Evolutionary conservation across 2,113 vertebrate genomes (phyloP).

Genomic region (Scomber scombrus): DNA sequence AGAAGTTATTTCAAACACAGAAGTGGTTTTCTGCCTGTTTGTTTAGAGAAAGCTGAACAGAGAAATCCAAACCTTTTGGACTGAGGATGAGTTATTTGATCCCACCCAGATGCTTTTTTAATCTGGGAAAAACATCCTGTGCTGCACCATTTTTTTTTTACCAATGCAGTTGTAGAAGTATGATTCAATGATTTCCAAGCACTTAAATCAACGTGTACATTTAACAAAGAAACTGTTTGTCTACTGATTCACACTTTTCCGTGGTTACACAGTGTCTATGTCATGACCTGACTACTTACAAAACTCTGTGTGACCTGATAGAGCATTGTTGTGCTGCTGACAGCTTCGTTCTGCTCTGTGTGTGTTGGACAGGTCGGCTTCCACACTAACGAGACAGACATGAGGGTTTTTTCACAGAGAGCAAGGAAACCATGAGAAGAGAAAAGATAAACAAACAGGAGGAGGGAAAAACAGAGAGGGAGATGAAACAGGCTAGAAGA

Average conservation of each 20-base stretch:
- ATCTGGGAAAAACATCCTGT: constrained; percentile 3
- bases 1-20: too few relatives aligned
- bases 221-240: background rate
- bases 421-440: constrained; percentile 35
- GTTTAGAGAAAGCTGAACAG: background rate
- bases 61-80: constrained; percentile 19
- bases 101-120: constrained; percentile 30
- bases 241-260: background rate
- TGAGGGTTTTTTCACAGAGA: constrained; percentile 33
- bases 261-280: background rate
- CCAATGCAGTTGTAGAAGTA: background rate
- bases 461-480: background rate
- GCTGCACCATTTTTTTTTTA: background rate
- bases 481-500: background rate
- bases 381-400: constrained; percentile 58
- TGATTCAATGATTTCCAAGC: background rate
- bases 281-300: background rate
- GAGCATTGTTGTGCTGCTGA: constrained; percentile 46
- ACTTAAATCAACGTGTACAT: background rate
- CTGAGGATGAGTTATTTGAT: constrained; percentile 9
- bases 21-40: background rate
- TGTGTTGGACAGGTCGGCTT: constrained; percentile 68
- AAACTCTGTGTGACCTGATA: constrained; percentile 34
- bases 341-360: constrained; percentile 62
- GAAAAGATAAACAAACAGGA: background rate